Percentiles rank a stretch among this genome's conserved stretches.
These are phyloP conservation scores for Actenoides lindsayi DNA, from an alignment of 2,113 vertebrate species.

Conservation along the genomic window DNA sequence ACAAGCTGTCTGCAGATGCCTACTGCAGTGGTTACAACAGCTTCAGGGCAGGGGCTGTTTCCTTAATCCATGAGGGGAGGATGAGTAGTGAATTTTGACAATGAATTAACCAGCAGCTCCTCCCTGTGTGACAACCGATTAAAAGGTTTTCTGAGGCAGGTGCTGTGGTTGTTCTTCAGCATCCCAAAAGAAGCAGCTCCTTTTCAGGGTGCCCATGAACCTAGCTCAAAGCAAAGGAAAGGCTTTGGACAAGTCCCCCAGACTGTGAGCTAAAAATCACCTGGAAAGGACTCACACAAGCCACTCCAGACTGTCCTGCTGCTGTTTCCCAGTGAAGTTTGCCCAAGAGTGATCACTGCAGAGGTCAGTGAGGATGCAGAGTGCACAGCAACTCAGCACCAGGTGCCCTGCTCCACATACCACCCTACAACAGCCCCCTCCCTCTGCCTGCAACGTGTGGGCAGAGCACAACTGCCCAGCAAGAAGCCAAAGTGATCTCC, in stretches of 20 bases:
- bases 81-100: neutral
- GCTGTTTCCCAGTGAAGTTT: neutral
- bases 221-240: neutral
- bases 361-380: neutral
- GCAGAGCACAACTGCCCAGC: neutral
- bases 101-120: neutral
- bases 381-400: neutral
- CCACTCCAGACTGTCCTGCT: neutral
- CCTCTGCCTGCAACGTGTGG: neutral
- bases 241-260: neutral
- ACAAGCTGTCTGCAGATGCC: neutral
- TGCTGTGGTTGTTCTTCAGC: neutral
- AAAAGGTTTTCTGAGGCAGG: neutral
- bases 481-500: neutral
- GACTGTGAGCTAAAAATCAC: neutral
- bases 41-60: neutral
- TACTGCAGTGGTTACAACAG: neutral
- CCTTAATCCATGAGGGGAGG: neutral
- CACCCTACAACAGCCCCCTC: neutral
- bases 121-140: neutral
- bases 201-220: fast-evolving
- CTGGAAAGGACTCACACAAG: neutral
- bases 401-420: neutral
- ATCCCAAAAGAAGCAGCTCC: neutral
- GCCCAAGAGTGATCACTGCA: neutral